These are phyloP conservation scores for Babylonia areolata DNA, from an alignment of 1,140 invertebrate genomes.

Conservation along the genomic window DNA sequence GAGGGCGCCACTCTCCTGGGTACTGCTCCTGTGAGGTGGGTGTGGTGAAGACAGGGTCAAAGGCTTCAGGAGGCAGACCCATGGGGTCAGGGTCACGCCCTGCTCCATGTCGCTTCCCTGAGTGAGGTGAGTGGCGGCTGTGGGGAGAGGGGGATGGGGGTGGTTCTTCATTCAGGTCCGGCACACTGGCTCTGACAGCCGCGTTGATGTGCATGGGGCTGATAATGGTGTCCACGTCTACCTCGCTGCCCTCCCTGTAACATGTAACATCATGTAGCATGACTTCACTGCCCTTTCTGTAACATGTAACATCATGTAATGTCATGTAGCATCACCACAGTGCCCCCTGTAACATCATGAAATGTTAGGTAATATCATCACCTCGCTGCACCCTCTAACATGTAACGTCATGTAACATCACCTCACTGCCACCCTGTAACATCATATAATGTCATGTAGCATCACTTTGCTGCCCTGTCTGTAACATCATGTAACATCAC, in stretches of 20 bases:
- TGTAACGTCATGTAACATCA: conserved; percentile 4
- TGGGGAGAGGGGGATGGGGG: conserved; percentile 31
- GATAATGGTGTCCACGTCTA: conserved; percentile 46
- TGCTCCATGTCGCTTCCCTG: neutral
- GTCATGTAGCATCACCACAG: no score
- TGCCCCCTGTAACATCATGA: no score
- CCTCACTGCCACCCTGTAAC: neutral
- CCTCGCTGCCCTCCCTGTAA: conserved; percentile 33
- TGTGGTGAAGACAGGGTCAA: conserved; percentile 61
- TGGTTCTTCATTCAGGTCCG: neutral
- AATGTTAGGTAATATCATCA: no score
- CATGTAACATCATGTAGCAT: neutral
- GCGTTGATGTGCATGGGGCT: conserved; percentile 49
- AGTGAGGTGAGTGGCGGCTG: neutral
- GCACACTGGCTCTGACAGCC: conserved; percentile 39
- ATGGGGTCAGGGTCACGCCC: conserved; percentile 40
- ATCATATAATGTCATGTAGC: neutral
- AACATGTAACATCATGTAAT: no score
- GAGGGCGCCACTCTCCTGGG: conserved; percentile 33
- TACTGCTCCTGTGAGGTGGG: conserved; percentile 43
- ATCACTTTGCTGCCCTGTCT: no score
- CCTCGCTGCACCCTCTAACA: neutral
- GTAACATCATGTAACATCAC: no score
- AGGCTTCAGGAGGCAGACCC: conserved; percentile 60
- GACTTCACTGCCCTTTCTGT: conserved; percentile 32